A percentile compares a stretch with the other conserved stretches of the same genome.
phyloP scores from a whole-genome alignment of 2,888 invertebrate species.

The Lucinisca nassula region DNA sequence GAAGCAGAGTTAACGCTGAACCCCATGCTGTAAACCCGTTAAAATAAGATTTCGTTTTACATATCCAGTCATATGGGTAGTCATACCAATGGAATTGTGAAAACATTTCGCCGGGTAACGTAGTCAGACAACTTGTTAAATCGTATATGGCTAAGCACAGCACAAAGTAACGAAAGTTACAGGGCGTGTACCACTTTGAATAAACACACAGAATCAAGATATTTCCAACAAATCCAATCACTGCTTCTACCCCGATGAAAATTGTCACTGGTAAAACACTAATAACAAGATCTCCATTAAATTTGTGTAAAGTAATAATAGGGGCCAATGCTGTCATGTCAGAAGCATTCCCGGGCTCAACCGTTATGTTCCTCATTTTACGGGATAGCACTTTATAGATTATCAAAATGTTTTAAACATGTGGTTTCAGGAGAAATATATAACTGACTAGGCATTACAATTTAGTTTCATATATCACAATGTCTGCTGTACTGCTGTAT shows the following conservation, averaged over 20 bases:
- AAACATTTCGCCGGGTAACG: conserved; percentile 61
- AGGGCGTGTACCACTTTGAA: background rate
- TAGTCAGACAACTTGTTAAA: conserved; percentile 58
- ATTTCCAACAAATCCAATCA: conserved; percentile 54
- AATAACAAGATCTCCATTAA: background rate
- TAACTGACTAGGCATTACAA: no score
- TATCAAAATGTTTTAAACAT: no score
- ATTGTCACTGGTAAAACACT: conserved; percentile 45
- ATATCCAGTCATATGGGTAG: conserved; percentile 48
- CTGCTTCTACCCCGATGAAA: conserved; percentile 41
- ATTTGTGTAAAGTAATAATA: background rate
- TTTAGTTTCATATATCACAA: no score
- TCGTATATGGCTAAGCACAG: conserved; percentile 50
- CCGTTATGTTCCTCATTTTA: no score
- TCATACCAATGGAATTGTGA: conserved; percentile 61
- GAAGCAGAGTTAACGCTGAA: conserved; percentile 42
- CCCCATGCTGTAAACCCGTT: conserved; percentile 61
- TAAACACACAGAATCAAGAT: conserved; percentile 42
- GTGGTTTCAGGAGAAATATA: no score
- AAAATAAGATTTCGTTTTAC: conserved; percentile 49
- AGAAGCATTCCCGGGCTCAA: no score
- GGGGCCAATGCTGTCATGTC: no score
- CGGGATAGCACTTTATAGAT: no score
- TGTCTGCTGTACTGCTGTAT: no score
- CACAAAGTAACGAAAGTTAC: conserved; percentile 57